Evolutionary conservation across 2,113 vertebrate genomes (phyloP).

Genomic region (Alosa alosa): DNA sequence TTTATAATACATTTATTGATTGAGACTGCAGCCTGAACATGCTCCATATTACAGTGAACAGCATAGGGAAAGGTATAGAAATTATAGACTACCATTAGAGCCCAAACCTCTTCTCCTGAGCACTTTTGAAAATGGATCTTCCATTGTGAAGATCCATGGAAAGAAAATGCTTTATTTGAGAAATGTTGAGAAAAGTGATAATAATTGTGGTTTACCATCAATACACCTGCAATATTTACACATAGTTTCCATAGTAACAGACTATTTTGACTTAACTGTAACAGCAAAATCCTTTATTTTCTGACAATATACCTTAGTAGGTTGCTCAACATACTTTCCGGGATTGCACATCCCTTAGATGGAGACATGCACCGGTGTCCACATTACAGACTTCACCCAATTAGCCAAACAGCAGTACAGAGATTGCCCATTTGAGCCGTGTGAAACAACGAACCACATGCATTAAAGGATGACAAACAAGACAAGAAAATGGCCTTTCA

Average conservation of each 20-base stretch:
- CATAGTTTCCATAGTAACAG: background rate
- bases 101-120: background rate
- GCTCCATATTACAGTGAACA: background rate
- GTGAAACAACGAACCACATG: background rate
- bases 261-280: background rate
- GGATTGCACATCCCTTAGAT: background rate
- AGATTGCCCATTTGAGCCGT: background rate
- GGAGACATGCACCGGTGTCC: background rate
- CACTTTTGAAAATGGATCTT: background rate
- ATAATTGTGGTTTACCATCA: background rate
- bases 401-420: background rate
- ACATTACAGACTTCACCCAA: background rate
- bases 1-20: background rate
- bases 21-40: background rate
- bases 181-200: background rate
- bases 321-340: background rate
- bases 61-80: background rate
- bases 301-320: background rate
- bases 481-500: background rate
- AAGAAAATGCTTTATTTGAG: background rate
- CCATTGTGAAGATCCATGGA: background rate
- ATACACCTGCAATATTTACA: background rate
- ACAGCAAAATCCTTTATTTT: background rate
- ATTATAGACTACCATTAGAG: background rate
- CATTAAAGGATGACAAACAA: background rate